Conservation (phyloP, 2,888 invertebrate genomes). For the Phymatocera aterrima region DNA sequence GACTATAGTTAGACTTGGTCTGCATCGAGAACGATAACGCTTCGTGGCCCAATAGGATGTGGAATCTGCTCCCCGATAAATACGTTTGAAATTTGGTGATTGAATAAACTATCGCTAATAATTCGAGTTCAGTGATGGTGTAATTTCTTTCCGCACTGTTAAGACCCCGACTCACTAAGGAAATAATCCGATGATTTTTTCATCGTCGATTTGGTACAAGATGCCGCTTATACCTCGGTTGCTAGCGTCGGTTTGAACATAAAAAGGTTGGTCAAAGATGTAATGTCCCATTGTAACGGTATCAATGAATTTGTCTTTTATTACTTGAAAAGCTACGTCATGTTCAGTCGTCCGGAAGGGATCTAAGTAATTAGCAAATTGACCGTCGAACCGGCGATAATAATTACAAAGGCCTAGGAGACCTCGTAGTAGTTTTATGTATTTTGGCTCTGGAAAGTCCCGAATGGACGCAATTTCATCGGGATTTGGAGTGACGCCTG, state of each 20-base stretch:
- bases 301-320: conserved; percentile 38
- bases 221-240: background rate
- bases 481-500: too few relatives aligned
- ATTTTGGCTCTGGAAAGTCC: too few relatives aligned
- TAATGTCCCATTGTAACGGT: conserved; percentile 20
- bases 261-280: background rate
- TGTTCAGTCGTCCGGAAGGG: background rate
- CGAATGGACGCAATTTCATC: too few relatives aligned
- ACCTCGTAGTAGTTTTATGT: too few relatives aligned
- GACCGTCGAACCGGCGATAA: too few relatives aligned
- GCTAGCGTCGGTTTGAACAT: background rate
- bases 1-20: background rate
- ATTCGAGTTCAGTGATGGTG: background rate
- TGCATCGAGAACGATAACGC: background rate
- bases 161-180: background rate
- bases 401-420: too few relatives aligned
- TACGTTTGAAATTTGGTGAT: background rate
- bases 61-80: background rate
- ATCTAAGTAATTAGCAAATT: too few relatives aligned
- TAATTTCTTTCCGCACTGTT: background rate
- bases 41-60: background rate
- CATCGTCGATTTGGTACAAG: background rate
- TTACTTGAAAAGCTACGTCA: background rate
- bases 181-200: background rate
- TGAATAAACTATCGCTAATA: background rate